Conservation (phyloP, 2,888 invertebrate genomes). For the Lasioglossum zephyrum region DNA sequence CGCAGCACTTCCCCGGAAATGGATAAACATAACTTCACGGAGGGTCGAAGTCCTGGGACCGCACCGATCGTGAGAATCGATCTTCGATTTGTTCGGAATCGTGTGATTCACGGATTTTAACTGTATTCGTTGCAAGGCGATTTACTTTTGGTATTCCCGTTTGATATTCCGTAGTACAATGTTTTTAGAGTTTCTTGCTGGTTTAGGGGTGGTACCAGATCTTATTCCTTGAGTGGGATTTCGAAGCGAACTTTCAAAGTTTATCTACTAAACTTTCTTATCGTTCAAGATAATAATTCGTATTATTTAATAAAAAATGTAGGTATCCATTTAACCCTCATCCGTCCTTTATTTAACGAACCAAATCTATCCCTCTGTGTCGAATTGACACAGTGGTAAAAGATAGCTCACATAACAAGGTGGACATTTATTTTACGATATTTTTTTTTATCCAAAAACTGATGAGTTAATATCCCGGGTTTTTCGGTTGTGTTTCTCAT, state of each 20-base stretch:
- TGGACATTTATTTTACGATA: too few relatives aligned
- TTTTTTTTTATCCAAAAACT: too few relatives aligned
- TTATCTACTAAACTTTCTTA: neutral
- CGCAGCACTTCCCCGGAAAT: constrained; percentile 9
- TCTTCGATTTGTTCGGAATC: neutral
- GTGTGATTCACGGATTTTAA: neutral
- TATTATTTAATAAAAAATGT: too few relatives aligned
- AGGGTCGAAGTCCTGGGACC: neutral
- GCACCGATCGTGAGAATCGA: neutral
- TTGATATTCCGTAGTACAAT: neutral
- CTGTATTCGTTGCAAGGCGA: neutral
- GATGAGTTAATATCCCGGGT: too few relatives aligned
- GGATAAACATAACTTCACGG: constrained; percentile 2
- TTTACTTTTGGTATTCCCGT: neutral
- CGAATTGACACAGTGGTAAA: too few relatives aligned
- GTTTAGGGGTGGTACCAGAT: neutral
- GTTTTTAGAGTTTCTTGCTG: neutral
- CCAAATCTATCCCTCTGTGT: too few relatives aligned
- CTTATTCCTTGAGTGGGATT: neutral
- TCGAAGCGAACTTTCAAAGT: neutral
- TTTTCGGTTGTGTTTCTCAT: too few relatives aligned
- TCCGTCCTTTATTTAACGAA: too few relatives aligned
- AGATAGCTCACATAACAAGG: too few relatives aligned
- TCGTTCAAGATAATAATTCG: too few relatives aligned
- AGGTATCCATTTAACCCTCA: too few relatives aligned